Conservation (phyloP, 2,797 vertebrate species). For the Peromyscus eremicus region DNA sequence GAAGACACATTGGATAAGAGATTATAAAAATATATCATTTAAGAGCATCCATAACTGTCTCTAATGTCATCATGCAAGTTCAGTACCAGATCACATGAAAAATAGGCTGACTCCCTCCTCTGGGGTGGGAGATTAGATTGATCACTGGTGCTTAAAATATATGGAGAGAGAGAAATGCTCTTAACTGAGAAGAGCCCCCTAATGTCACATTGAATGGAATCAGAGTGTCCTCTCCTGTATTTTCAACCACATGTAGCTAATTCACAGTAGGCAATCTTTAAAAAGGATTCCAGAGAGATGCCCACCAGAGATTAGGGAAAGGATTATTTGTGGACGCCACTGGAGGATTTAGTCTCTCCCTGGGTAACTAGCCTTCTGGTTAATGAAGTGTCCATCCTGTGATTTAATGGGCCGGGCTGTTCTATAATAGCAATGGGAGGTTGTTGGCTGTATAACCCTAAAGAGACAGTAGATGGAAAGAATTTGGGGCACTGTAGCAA, state of each 20-base stretch:
- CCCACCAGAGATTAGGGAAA: constrained; percentile 42
- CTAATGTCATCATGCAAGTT: constrained; percentile 1
- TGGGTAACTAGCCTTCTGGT: constrained; percentile 20
- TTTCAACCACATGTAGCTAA: constrained; percentile 45
- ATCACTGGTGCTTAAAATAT: neutral
- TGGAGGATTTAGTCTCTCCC: constrained; percentile 55
- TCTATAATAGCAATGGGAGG: neutral
- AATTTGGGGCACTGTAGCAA: neutral
- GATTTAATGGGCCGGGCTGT: neutral
- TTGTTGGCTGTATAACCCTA: neutral
- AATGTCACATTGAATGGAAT: constrained; percentile 27
- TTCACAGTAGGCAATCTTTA: neutral
- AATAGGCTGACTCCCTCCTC: neutral
- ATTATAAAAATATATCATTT: constrained; percentile 63
- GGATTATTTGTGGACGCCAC: neutral
- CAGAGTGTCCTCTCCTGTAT: neutral
- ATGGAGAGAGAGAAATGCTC: neutral
- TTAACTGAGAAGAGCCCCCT: constrained; percentile 37
- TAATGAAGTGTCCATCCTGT: neutral
- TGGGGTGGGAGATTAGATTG: neutral
- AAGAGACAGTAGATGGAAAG: neutral
- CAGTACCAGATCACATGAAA: neutral
- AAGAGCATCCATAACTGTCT: neutral
- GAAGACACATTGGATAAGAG: constrained; percentile 1
- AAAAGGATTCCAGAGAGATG: constrained; percentile 11